Percentiles rank a stretch among this genome's conserved stretches.
These are phyloP conservation scores for Pelodiscus sinensis DNA, from an alignment of 2,113 vertebrate species.

Conservation along the genomic window DNA sequence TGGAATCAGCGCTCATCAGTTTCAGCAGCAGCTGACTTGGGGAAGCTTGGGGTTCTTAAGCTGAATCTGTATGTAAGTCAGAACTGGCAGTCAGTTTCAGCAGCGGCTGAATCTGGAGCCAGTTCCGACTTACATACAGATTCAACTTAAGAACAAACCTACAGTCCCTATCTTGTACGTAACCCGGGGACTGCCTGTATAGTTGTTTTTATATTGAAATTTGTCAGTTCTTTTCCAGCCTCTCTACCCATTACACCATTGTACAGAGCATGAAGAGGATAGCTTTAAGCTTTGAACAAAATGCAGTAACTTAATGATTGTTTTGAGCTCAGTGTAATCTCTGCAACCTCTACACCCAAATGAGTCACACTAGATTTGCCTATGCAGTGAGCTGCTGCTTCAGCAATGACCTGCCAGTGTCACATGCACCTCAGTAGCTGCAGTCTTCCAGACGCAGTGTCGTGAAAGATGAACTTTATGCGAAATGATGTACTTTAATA, in stretches of 20 bases:
- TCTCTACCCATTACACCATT: neutral
- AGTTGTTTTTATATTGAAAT: neutral
- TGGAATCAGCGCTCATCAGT: too few relatives aligned
- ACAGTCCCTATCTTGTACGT: too few relatives aligned
- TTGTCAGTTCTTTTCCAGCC: neutral
- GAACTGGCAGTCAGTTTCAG: too few relatives aligned
- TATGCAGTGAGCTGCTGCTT: neutral
- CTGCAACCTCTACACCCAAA: neutral
- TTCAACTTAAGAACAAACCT: too few relatives aligned
- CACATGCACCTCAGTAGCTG: neutral
- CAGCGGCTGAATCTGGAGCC: too few relatives aligned
- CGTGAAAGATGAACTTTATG: neutral
- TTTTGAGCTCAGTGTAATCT: neutral
- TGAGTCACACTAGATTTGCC: neutral
- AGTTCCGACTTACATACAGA: too few relatives aligned
- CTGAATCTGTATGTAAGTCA: too few relatives aligned
- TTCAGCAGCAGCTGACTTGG: too few relatives aligned
- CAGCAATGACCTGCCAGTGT: neutral
- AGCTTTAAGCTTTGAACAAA: neutral
- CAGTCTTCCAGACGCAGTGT: rapidly evolving
- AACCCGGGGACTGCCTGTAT: too few relatives aligned
- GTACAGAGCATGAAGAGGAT: neutral
- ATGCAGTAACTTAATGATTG: neutral
- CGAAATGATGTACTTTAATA: rapidly evolving
- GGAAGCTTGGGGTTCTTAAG: too few relatives aligned